Base-by-base conservation (phyloP, 2,113 vertebrate species). In the Hippocampus comes region DNA sequence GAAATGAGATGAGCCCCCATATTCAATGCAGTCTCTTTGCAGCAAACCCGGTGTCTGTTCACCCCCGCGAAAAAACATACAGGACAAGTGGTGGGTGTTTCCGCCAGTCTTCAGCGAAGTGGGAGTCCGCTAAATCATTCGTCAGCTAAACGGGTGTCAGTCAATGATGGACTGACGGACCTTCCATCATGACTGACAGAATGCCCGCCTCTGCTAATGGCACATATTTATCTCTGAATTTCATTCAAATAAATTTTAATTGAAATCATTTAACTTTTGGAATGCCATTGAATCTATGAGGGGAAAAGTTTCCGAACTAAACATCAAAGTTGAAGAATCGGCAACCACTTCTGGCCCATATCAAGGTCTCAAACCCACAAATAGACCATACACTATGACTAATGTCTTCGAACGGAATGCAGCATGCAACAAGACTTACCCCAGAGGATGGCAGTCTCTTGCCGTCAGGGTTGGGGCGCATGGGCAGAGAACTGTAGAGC, bases 361-460 rank as follows among this genome's bases (percentile, higher is more conserved):
- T 27, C 6, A 12, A 5, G 56, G 17, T 56, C 59, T 34, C 27
- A 34, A 34, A 30, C 18, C 14, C 27, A 30, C 59, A 18, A 34
- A 61, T 61, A 61, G 17, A 38, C 27, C 14, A 30, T 30, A 60
- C 2, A 4, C 11, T 25, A 15, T 61, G 59, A 34, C 27, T 61
- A 61, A 18, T 2, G 0, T 38, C 27, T 17, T 61, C 18, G 2
- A 3, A 18, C 30, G 20, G 25, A 66, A 46, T 66, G 20, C 20
- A 43, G 21, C 25, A 65, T 65, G 43, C 14, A 25, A 12, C 17
- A 14, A 10, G 63, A 27, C 2, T 91, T 91, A 94, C 93, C 92
- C 92, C 91, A 90, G 92, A 84, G 90, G 93, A 93, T 91, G 93
- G 91, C 92, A 94, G 92, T 90, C 92, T 91, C 91, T 93, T 93